Conservation (phyloP, 2,888 invertebrate species). For the Oscheius sp. region DNA sequence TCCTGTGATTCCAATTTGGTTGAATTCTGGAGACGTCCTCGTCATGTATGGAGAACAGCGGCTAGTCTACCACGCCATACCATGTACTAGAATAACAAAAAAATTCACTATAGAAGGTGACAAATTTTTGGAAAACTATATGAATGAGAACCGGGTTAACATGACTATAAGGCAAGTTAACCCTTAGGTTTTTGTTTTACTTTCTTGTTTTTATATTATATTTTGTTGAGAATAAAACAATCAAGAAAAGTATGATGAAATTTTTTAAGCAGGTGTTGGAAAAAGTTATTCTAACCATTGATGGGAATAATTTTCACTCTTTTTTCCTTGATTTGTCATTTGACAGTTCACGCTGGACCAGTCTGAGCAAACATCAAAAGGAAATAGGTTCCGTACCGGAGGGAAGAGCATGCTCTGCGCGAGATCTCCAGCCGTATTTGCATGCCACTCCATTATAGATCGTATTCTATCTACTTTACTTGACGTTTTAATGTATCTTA, state of each 20-base stretch:
- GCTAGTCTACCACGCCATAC: slow-evolving; percentile 91
- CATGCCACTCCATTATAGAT: background rate
- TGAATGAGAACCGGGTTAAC: slow-evolving; percentile 84
- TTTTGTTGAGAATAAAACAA: background rate
- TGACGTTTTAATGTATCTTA: background rate
- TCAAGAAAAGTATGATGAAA: background rate
- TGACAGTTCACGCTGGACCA: slow-evolving; percentile 19
- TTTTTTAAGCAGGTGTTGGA: too few relatives aligned
- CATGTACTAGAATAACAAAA: slow-evolving; percentile 77
- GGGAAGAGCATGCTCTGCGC: background rate
- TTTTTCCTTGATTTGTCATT: too few relatives aligned
- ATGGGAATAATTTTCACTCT: too few relatives aligned
- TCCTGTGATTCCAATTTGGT: slow-evolving; percentile 75
- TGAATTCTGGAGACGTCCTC: slow-evolving; percentile 88
- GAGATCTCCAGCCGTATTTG: background rate
- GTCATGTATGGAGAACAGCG: slow-evolving; percentile 85
- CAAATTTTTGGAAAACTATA: slow-evolving; percentile 74
- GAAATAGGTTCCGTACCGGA: slow-evolving; percentile 4
- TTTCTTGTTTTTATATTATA: background rate
- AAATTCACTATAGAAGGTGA: slow-evolving; percentile 57
- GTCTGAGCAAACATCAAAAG: slow-evolving; percentile 10
- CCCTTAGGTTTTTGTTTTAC: slow-evolving; percentile 16
- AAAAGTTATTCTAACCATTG: too few relatives aligned
- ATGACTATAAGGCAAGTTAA: slow-evolving; percentile 95
- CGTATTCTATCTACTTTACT: background rate